These are phyloP conservation scores for Scomberomorus guttatus DNA, from an alignment of 2,797 vertebrate species.

Conservation along the genomic window DNA sequence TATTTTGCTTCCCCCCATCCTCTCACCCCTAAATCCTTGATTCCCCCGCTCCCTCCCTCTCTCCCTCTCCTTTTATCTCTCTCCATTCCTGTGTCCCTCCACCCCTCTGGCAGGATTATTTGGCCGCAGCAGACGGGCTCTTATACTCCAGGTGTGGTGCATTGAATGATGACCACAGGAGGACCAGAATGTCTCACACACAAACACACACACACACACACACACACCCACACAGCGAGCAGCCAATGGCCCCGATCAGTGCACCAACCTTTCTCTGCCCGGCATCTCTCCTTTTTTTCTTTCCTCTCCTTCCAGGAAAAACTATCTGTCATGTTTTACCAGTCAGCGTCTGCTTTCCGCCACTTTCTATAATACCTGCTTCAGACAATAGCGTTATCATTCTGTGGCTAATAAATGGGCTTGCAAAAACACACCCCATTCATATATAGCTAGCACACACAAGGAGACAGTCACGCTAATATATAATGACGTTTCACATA, in stretches of 20 bases:
- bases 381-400: slow-evolving; percentile 17
- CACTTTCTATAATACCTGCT: slow-evolving; percentile 4
- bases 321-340: slow-evolving; percentile 47
- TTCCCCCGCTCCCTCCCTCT: background rate
- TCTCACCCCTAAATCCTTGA: slow-evolving; percentile 34
- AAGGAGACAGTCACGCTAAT: background rate
- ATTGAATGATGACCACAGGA: slow-evolving; percentile 66
- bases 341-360: slow-evolving; percentile 1
- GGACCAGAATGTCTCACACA: slow-evolving; percentile 22
- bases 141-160: slow-evolving; percentile 68
- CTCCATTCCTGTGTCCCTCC: slow-evolving; percentile 33
- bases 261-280: slow-evolving; percentile 36
- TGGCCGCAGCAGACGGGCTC: slow-evolving; percentile 60
- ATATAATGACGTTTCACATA: slow-evolving; percentile 1
- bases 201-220: slow-evolving; percentile 25
- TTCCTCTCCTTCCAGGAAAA: slow-evolving; percentile 41
- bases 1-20: slow-evolving; percentile 37
- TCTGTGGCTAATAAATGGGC: background rate
- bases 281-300: slow-evolving; percentile 8
- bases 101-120: slow-evolving; percentile 55
- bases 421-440: background rate
- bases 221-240: slow-evolving; percentile 7
- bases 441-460: background rate
- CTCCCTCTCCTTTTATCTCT: slow-evolving; percentile 25
- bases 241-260: slow-evolving; percentile 43